Conservation (phyloP, 2,113 vertebrate species). For the Tetraodon nigroviridis region DNA sequence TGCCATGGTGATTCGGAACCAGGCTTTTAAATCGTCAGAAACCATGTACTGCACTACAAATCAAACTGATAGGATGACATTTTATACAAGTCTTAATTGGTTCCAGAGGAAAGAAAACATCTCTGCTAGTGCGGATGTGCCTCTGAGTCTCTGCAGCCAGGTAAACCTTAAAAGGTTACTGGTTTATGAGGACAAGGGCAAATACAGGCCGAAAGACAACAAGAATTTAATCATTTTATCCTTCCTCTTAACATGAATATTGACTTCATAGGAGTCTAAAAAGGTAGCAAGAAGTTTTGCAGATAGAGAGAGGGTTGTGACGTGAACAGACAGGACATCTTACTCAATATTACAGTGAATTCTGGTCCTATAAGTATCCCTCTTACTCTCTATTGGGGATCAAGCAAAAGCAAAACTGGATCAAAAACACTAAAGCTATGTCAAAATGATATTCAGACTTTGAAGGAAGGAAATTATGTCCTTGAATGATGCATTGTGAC, state of each 20-base stretch:
- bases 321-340: conserved; percentile 33
- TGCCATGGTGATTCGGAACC: conserved; percentile 71
- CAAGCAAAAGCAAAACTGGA: neutral
- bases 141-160: conserved; percentile 29
- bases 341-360: conserved; percentile 61
- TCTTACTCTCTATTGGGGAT: conserved; percentile 20
- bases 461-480: neutral
- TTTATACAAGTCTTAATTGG: conserved; percentile 68
- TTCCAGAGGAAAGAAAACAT: conserved; percentile 65
- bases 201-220: conserved; percentile 23
- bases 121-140: conserved; percentile 37
- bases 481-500: neutral
- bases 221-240: conserved; percentile 13
- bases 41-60: conserved; percentile 66
- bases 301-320: conserved; percentile 14
- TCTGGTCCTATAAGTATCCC: conserved; percentile 50
- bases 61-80: conserved; percentile 68
- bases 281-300: conserved; percentile 15
- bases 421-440: neutral
- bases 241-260: no score
- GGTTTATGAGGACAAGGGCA: conserved; percentile 22
- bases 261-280: neutral
- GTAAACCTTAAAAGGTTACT: conserved; percentile 35
- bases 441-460: conserved; percentile 5
- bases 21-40: conserved; percentile 64